Conservation (phyloP, 2,888 invertebrate species). For the Microplitis manilae region DNA sequence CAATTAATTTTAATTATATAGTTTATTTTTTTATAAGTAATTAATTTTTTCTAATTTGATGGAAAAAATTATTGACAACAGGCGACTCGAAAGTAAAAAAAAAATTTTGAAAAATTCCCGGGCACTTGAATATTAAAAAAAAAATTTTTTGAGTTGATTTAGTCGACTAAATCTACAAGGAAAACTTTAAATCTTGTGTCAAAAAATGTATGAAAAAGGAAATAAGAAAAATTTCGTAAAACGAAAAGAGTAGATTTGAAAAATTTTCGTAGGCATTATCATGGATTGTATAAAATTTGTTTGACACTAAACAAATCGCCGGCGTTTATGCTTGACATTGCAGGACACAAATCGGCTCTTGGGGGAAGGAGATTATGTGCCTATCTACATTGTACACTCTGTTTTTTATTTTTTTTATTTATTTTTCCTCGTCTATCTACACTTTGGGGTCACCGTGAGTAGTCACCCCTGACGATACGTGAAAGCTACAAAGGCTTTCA, state of each 20-base stretch:
- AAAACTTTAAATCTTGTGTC: too few species aligned
- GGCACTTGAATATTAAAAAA: too few species aligned
- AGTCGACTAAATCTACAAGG: too few species aligned
- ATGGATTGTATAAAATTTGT: constrained; percentile 23
- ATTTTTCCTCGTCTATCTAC: constrained; percentile 33
- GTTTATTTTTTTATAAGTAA: constrained; percentile 28
- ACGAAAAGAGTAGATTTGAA: too few species aligned
- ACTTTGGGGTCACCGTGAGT: constrained; percentile 28
- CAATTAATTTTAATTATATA: not conserved
- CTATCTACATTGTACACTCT: constrained; percentile 53
- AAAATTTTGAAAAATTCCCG: too few species aligned
- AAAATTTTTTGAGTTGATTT: too few species aligned
- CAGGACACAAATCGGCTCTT: constrained; percentile 50
- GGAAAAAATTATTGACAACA: too few species aligned
- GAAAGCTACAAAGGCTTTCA: constrained; percentile 38
- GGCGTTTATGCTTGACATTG: constrained; percentile 43
- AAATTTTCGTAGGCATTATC: too few species aligned
- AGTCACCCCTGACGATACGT: too few species aligned
- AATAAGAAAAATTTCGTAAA: too few species aligned
- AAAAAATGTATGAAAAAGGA: too few species aligned
- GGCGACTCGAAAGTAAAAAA: too few species aligned
- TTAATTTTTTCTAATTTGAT: not conserved
- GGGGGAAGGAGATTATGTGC: constrained; percentile 49
- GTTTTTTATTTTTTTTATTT: constrained; percentile 26
- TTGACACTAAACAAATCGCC: constrained; percentile 52